These are phyloP conservation scores for Glaucidium brasilianum DNA, from an alignment of 2,113 vertebrate species.

Conservation along the genomic window DNA sequence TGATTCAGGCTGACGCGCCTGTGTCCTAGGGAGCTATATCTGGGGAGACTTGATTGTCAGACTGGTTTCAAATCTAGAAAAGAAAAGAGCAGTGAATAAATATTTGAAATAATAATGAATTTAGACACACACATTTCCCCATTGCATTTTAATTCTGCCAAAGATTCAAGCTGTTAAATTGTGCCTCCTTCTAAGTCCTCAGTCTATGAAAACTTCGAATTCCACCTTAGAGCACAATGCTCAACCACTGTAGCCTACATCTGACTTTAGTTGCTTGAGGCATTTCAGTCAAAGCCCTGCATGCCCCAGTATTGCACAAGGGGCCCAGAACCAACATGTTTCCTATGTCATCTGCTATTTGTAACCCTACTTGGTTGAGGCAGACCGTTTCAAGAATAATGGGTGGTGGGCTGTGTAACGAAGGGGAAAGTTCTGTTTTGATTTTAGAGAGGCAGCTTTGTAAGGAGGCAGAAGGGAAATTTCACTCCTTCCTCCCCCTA, in stretches of 20 bases:
- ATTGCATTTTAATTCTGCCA: neutral
- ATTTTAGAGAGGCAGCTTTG: neutral
- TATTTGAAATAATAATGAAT: neutral
- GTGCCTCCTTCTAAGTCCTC: neutral
- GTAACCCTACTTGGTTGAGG: neutral
- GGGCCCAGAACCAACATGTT: neutral
- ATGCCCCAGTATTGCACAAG: neutral
- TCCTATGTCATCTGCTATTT: neutral
- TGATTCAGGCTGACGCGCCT: neutral
- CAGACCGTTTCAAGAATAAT: neutral
- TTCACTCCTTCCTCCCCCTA: neutral
- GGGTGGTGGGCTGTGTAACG: neutral
- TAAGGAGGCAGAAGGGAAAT: neutral
- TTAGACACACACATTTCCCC: fast-evolving
- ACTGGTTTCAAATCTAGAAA: neutral
- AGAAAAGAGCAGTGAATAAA: neutral
- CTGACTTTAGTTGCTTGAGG: neutral
- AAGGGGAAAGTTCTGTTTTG: neutral
- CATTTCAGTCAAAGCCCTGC: neutral
- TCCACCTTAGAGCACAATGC: neutral
- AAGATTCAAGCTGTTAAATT: neutral
- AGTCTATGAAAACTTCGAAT: neutral
- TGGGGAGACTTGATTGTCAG: neutral
- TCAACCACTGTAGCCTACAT: neutral
- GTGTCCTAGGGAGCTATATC: neutral